A percentile compares a stretch with the other conserved stretches of the same genome.
These are phyloP conservation scores for Meliscaeva auricollis DNA, from an alignment of 2,888 invertebrate genomes.

Conservation along the genomic window DNA sequence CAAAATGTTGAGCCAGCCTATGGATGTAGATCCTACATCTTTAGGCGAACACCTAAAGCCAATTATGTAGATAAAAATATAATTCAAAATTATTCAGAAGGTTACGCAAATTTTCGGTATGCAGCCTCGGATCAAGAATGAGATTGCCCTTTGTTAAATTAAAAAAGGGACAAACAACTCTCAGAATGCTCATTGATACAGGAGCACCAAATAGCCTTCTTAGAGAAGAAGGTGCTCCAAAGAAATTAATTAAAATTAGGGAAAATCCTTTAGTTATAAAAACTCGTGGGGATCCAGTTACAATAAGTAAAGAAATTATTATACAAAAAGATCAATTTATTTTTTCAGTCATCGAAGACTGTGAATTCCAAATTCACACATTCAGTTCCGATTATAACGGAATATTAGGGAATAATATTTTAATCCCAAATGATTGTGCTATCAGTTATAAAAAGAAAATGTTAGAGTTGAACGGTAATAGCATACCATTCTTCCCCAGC, in stretches of 20 bases:
- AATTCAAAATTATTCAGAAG: neutral
- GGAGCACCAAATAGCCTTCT: neutral
- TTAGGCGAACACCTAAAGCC: too few species aligned
- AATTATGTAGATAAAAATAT: neutral
- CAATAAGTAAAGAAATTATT: too few species aligned
- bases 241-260: neutral
- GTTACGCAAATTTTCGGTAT: neutral
- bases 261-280: neutral
- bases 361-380: too few species aligned
- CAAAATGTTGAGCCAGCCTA: neutral
- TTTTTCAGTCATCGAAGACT: too few species aligned
- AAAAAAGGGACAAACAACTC: neutral
- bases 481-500: too few species aligned
- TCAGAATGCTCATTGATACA: neutral
- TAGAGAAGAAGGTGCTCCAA: neutral
- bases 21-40: slow-evolving; percentile 2
- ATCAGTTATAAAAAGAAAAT: too few species aligned
- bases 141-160: slow-evolving; percentile 4
- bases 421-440: too few species aligned
- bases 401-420: too few species aligned
- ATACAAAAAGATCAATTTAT: too few species aligned
- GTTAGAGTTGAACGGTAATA: too few species aligned
- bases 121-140: neutral
- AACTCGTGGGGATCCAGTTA: too few species aligned
- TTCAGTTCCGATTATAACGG: too few species aligned